Base-by-base conservation (phyloP, 2,113 vertebrate genomes). In the Sinocyclocheilus rhinocerous region DNA sequence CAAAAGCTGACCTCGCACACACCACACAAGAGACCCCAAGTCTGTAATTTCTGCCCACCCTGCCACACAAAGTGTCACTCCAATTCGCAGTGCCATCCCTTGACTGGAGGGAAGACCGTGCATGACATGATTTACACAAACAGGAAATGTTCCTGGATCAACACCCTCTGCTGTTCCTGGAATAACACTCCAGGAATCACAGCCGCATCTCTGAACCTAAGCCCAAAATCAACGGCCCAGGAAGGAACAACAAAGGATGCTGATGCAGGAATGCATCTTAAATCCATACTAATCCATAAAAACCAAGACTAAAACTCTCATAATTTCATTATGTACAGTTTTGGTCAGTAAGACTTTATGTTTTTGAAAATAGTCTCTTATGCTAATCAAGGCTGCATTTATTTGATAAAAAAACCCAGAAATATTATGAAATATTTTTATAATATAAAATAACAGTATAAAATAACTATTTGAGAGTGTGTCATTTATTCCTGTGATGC, bases 21-120 rank as follows among this genome's bases (percentile, higher is more conserved):
- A 85, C 63, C 18, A 69, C 65, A 78, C 76, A 26, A 85, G 67
- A 80, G 33, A 80, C 76, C 76, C 61, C 7, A 81, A 48, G 4
- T 81, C 59, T 26, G 39, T 45, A 26, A 15, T 42, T 24, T 26
- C 59, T 48, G 39, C 12, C 55, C 55, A 63, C 57, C 55, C 33
- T 61, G 24, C 4, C 26, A 82, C 24, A 70, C 45, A 69, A 79
- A 50, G 12, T 76, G 45, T 48, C 61, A 69, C 45, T 70, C n/a
- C n/a, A 45, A 73, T 50, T 86, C 29, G 76, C 39, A 36, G 24
- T 81, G 70, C 18, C 61, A 33, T 33, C 24, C 42, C 15, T 76
- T 59, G 6, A n/a, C 20, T 52, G 26, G 16, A 63, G n/a, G 48
- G 39, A 81, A 48, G 55, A 65, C 42, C 50, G 0, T 22, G 48